phyloP scores from a whole-genome alignment of 1,140 invertebrate species.

The Littorina saxatilis region DNA sequence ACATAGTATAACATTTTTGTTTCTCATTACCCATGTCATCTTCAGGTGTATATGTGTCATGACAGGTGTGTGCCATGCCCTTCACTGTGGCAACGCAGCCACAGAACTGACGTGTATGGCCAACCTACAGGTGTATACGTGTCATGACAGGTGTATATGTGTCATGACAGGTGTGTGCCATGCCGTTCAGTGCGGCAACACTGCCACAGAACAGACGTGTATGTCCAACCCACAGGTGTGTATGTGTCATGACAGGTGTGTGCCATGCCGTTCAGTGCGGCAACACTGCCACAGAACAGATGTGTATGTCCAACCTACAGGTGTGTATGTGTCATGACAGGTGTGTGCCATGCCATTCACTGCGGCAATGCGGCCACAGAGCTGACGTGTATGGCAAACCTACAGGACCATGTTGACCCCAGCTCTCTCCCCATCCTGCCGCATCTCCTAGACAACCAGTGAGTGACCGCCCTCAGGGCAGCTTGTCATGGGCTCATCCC shows the following conservation, averaged over 20 bases:
- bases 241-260: slow-evolving; percentile 43
- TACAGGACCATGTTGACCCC: slow-evolving; percentile 59
- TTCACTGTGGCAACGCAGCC: background rate
- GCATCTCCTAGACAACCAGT: slow-evolving; percentile 45
- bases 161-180: slow-evolving; percentile 33
- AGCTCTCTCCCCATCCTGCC: slow-evolving; percentile 56
- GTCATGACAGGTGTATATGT: background rate
- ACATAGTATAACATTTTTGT: too few species aligned
- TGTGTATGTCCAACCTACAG: background rate
- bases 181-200: background rate
- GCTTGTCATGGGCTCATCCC: too few species aligned
- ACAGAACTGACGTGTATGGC: background rate
- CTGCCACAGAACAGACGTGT: slow-evolving; percentile 44
- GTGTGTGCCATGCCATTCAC: slow-evolving; percentile 61
- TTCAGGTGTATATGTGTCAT: too few species aligned
- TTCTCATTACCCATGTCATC: too few species aligned
- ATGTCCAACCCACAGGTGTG: slow-evolving; percentile 59
- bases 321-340: slow-evolving; percentile 54
- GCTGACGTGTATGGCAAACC: slow-evolving; percentile 60
- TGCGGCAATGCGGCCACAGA: slow-evolving; percentile 63
- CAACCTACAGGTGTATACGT: too few species aligned
- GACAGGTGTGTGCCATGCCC: background rate
- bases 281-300: background rate
- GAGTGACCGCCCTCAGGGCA: background rate
- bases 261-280: background rate